These are phyloP conservation scores for Caradrina kadenii DNA, from an alignment of 2,888 invertebrate species.

Conservation along the genomic window DNA sequence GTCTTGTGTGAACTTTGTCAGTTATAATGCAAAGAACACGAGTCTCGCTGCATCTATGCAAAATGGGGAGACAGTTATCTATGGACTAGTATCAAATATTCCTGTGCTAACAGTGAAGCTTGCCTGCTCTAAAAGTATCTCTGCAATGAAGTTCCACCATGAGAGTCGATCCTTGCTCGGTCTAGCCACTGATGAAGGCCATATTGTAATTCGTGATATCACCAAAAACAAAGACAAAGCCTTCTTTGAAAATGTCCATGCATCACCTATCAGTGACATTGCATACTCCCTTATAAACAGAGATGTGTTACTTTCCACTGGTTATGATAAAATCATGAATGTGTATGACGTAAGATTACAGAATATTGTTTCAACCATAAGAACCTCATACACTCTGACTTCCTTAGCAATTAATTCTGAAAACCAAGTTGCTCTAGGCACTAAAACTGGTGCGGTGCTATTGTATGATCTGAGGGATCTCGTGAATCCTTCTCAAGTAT, in stretches of 20 bases:
- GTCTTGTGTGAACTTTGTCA: slow-evolving; percentile 82
- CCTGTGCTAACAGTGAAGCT: slow-evolving; percentile 84
- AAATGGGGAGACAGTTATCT: slow-evolving; percentile 88
- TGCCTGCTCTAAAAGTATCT: slow-evolving; percentile 82
- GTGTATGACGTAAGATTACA: slow-evolving; percentile 90
- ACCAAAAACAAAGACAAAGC: slow-evolving; percentile 86
- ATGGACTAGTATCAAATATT: slow-evolving; percentile 87
- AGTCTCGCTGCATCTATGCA: slow-evolving; percentile 86
- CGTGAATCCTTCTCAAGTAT: slow-evolving; percentile 82
- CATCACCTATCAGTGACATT: slow-evolving; percentile 90
- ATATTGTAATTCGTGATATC: slow-evolving; percentile 84
- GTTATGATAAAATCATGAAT: slow-evolving; percentile 90
- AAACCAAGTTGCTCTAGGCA: slow-evolving; percentile 89
- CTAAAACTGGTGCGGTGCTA: slow-evolving; percentile 88
- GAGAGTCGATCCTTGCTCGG: slow-evolving; percentile 85
- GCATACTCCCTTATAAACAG: slow-evolving; percentile 89
- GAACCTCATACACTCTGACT: slow-evolving; percentile 82
- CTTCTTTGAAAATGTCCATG: slow-evolving; percentile 88
- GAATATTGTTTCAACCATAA: slow-evolving; percentile 84
- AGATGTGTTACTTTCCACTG: slow-evolving; percentile 90
- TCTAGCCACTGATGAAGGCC: slow-evolving; percentile 89
- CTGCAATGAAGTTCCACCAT: slow-evolving; percentile 87
- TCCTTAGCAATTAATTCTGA: slow-evolving; percentile 84
- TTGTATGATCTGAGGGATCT: slow-evolving; percentile 90
- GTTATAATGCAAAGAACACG: slow-evolving; percentile 87